Evolutionary conservation across 2,888 invertebrate species (phyloP).

Genomic region (Diabrotica balteata): DNA sequence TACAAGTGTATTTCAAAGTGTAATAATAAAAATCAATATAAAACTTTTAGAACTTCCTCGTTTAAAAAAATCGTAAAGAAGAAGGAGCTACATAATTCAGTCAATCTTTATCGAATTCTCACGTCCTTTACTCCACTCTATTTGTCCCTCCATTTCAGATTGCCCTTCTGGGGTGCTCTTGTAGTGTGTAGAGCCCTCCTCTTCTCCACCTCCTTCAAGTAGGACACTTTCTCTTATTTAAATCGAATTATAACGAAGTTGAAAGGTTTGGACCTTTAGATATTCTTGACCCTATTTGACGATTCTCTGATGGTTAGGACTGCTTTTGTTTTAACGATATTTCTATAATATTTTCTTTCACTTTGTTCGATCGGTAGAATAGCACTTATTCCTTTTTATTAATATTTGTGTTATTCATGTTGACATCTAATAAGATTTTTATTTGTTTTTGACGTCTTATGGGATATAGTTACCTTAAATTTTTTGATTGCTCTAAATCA

Average conservation of each 20-base stretch:
- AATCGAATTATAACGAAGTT: slow-evolving; percentile 61
- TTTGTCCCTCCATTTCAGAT: slow-evolving; percentile 55
- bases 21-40: too few species aligned
- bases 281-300: slow-evolving; percentile 38
- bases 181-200: slow-evolving; percentile 18
- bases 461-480: too few species aligned
- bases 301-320: slow-evolving; percentile 19
- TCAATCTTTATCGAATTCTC: slow-evolving; percentile 37
- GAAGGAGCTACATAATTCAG: neutral
- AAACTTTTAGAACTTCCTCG: too few species aligned
- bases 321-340: slow-evolving; percentile 34
- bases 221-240: slow-evolving; percentile 60
- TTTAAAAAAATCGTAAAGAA: too few species aligned
- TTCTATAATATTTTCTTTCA: slow-evolving; percentile 31
- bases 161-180: slow-evolving; percentile 47
- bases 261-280: slow-evolving; percentile 50
- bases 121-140: slow-evolving; percentile 55
- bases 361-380: slow-evolving; percentile 3
- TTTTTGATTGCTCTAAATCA: too few species aligned
- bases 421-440: too few species aligned
- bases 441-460: too few species aligned
- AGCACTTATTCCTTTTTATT: neutral
- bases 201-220: slow-evolving; percentile 44
- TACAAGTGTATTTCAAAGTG: too few species aligned
- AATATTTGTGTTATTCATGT: neutral